These are phyloP conservation scores for Dichetophora obliterata DNA, from an alignment of 2,888 invertebrate genomes.

Conservation along the genomic window DNA sequence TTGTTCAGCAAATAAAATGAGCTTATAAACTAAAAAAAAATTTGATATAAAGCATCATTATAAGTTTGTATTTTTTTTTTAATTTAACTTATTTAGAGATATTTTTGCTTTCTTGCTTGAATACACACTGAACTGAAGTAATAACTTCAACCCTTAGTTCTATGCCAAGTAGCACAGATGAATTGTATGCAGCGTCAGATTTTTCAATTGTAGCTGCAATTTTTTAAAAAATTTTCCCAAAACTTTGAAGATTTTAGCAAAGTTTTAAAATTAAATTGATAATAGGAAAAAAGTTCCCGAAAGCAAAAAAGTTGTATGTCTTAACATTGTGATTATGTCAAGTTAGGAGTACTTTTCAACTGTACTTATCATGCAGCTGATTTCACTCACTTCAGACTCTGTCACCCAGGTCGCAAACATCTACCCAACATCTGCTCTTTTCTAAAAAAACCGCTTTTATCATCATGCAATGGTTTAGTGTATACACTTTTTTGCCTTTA, in stretches of 20 bases:
- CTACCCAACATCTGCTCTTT: too few relatives aligned
- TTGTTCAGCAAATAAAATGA: not conserved
- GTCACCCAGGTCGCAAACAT: too few relatives aligned
- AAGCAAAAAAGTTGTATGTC: slow-evolving; percentile 3
- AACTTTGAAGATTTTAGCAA: not conserved
- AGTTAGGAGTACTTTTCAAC: not conserved
- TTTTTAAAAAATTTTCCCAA: not conserved
- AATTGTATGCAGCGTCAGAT: not conserved
- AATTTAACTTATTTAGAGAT: not conserved
- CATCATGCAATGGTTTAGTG: too few relatives aligned
- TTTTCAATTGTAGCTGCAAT: not conserved
- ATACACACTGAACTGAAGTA: too few relatives aligned
- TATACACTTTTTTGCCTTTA: too few relatives aligned
- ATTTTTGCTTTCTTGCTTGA: too few relatives aligned
- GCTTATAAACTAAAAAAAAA: not conserved
- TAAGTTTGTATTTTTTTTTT: slow-evolving; percentile 9
- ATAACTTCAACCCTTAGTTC: not conserved
- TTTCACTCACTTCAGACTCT: not conserved
- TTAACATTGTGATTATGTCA: slow-evolving; percentile 14
- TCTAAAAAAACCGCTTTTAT: too few relatives aligned
- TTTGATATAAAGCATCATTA: slow-evolving; percentile 19
- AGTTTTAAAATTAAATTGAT: not conserved
- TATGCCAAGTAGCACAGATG: not conserved
- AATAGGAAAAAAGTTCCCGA: not conserved
- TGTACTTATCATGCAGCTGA: not conserved